Base-by-base conservation (phyloP, 2,888 invertebrate genomes). In the Lycocerus yunnanus region DNA sequence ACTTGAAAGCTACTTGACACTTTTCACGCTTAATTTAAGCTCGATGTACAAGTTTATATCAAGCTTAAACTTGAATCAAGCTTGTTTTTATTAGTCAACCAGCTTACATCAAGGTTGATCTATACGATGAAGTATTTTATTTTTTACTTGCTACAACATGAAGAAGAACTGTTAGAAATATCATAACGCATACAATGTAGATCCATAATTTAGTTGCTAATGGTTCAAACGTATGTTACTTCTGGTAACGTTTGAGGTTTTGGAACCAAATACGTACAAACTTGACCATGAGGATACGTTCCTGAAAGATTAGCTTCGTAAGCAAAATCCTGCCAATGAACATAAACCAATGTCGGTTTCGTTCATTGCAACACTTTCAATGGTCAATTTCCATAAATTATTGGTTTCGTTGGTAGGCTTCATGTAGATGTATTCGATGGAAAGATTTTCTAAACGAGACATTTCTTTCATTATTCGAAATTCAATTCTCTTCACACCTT, bases 251-350 rank as follows among this genome's bases (percentile, higher is more conserved):
- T 43, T 61, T 70, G 66, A 15, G 79, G 77, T 61, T 78, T 77
- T 11, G 80, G 79, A 61, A 79, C 79, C 13, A 80, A 69, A 69
- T 79, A 80, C 13, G 80, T 80, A 27, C 80, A 80, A 13, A 68
- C 68, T 69, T 79, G 76, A 21, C 78, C 74, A 43, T 78, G 78
- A 0, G 78, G 79, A 59, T 43, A 18, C 0, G 74, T 63, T 27
- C 63, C 63, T 9, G 63, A 70, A 9, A 73, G 13, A 69, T 65
- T 27, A 8, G 3, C 8, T 14, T 65, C 24, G 15, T 18, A 8
- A 14, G 16, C 58, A 63, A 20, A 15, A 8, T 18, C 15, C 16
- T 18, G 58, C 72, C 72, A 73, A 6, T 60, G 68, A 69, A 58
- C 72, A 73, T 13, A 68, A 16, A 24, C 60, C 11, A 15, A 63